Evolutionary conservation across 2,797 vertebrate genomes (phyloP), one percentile per base, ranked within the genome.

Genomic region (Anguilla marmorata): DNA sequence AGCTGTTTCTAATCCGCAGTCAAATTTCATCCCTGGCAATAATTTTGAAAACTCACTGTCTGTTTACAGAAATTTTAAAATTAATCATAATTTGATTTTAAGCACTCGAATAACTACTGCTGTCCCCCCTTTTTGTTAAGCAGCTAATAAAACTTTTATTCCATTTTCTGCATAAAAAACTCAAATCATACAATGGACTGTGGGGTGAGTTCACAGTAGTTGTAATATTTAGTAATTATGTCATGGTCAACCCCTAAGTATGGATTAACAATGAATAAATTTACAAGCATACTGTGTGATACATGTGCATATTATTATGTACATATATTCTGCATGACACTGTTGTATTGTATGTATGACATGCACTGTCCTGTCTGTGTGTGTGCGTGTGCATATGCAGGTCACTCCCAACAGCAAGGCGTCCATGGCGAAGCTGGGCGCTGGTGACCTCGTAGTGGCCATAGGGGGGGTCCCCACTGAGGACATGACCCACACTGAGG

Each of bases 391-490:
- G 30, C 33, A 30, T 89, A 87, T 95, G 84, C 93, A 97, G 97
- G 95, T 97, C 80, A 97, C 97, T 33, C 97, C 97, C 69, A 96
- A 97, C 93, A 96, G 97, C 93, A 98, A 97, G 92, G 97, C 97
- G 19, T 96, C 96, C 4, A 93, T 95, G 56, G 97, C 96, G 85
- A 96, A 97, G 90, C 91, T 98, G 88, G 96, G 94, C 80, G 97
- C 97, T 48, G 97, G 97, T 66, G 97, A 97, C 80, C 93, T 97
- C 90, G 97, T 98, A 90, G 82, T 97, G 91, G 94, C 96, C 85
- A 97, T 98, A 16, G 96, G 97, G 48, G 97, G 97, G 86, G 95
- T 93, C 41, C 92, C 94, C 69, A 97, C 97, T 41, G 97, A 97
- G 76, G 95, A 92, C 27, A 97, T 98, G 96, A 97, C 96, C 90